Percentiles rank a stretch among this genome's conserved stretches.
phyloP scores from a whole-genome alignment of 1,140 invertebrate genomes.

The Hermatobates lingyangjiaoensis region DNA sequence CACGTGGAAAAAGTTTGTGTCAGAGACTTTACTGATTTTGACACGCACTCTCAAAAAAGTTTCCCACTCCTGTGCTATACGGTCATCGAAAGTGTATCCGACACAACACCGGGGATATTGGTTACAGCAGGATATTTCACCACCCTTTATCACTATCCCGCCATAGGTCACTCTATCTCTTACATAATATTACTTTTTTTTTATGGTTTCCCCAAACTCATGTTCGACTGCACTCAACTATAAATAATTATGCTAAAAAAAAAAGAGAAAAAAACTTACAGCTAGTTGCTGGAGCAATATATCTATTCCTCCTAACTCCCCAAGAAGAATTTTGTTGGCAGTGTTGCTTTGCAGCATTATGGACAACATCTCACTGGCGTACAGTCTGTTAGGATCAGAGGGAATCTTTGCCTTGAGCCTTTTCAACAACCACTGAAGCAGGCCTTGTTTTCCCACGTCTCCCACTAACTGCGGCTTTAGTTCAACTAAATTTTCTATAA shows the following conservation, averaged over 20 bases:
- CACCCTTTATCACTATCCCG: too few species aligned
- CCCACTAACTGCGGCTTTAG: conserved; percentile 63
- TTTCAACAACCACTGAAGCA: conserved; percentile 83
- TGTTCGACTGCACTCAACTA: too few species aligned
- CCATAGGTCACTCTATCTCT: too few species aligned
- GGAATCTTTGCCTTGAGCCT: conserved; percentile 66
- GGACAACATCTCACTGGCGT: conserved; percentile 87
- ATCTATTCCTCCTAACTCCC: conserved; percentile 90
- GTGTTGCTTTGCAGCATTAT: conserved; percentile 82
- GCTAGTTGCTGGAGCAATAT: conserved; percentile 86
- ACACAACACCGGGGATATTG: too few species aligned
- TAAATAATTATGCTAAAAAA: not conserved
- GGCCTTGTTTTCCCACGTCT: conserved; percentile 72
- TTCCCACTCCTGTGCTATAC: too few species aligned
- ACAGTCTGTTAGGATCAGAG: conserved; percentile 92
- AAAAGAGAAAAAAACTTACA: conserved; percentile 32
- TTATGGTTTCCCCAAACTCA: too few species aligned
- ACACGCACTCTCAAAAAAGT: too few species aligned
- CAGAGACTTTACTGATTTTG: too few species aligned
- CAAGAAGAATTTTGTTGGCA: conserved; percentile 64
- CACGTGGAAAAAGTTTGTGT: too few species aligned
- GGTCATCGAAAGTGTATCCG: too few species aligned
- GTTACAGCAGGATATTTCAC: too few species aligned
- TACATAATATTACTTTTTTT: too few species aligned
- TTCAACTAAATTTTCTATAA: conserved; percentile 85